A percentile compares a stretch with the other conserved stretches of the same genome.
These are phyloP conservation scores for Plecotus auritus DNA, from an alignment of 2,113 vertebrate species.

Conservation along the genomic window DNA sequence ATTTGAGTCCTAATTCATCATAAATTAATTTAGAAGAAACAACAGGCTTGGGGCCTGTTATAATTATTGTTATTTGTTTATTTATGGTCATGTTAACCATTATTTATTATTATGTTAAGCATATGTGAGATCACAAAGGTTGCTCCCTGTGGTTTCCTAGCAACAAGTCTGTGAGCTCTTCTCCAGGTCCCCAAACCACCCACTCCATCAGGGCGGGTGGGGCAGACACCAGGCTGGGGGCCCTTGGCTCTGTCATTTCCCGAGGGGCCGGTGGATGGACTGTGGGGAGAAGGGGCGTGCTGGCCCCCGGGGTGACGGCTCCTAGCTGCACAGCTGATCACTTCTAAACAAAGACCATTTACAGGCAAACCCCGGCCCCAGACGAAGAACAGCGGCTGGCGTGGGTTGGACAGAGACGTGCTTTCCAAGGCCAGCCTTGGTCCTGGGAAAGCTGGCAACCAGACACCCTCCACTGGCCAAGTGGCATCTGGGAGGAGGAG, in stretches of 20 bases:
- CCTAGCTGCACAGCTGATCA: neutral
- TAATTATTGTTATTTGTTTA: slow-evolving; percentile 85
- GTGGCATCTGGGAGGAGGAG: neutral
- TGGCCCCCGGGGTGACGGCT: neutral
- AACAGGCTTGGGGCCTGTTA: slow-evolving; percentile 81
- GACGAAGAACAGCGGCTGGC: neutral
- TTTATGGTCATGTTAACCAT: slow-evolving; percentile 80
- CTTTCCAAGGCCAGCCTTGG: neutral
- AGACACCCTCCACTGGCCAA: neutral
- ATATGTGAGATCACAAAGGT: slow-evolving; percentile 80
- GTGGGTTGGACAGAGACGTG: neutral
- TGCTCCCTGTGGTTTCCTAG: slow-evolving; percentile 77
- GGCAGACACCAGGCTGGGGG: rapidly evolving
- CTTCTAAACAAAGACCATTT: neutral
- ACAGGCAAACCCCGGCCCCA: neutral
- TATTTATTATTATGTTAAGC: slow-evolving; percentile 79
- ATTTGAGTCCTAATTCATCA: slow-evolving; percentile 79
- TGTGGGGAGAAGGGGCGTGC: neutral
- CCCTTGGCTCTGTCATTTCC: rapidly evolving
- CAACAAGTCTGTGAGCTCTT: slow-evolving; percentile 75
- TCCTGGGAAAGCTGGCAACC: neutral
- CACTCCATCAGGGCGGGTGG: neutral
- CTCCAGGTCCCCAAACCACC: neutral
- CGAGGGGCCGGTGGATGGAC: neutral
- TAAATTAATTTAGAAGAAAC: slow-evolving; percentile 83